Evolutionary conservation across 2,113 vertebrate genomes (phyloP).

Genomic region (Cochlearius cochlearius): DNA sequence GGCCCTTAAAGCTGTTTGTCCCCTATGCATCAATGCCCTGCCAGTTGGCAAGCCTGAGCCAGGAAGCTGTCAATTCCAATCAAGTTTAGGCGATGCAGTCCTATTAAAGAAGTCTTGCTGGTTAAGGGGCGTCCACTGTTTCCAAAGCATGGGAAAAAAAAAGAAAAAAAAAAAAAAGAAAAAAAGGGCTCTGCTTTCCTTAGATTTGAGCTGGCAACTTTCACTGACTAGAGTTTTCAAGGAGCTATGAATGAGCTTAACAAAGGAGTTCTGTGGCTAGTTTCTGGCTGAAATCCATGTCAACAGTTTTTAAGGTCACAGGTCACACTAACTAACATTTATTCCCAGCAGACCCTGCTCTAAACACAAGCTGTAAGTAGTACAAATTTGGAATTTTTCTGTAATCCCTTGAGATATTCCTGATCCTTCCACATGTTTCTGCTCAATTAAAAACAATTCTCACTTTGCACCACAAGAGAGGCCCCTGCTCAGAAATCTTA

Average conservation of each 20-base stretch:
- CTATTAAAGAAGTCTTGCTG: slow-evolving; percentile 87
- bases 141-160: slow-evolving; percentile 95
- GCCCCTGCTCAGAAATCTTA: slow-evolving; percentile 73
- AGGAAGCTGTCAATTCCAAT: slow-evolving; percentile 98
- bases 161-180: slow-evolving; percentile 38
- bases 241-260: slow-evolving; percentile 98
- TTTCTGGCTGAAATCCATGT: slow-evolving; percentile 97
- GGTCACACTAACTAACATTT: slow-evolving; percentile 99
- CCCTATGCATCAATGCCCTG: slow-evolving; percentile 79
- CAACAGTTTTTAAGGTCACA: slow-evolving; percentile 97
- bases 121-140: slow-evolving; percentile 89
- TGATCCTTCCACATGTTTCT: slow-evolving; percentile 99
- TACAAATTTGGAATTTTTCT: slow-evolving; percentile 90
- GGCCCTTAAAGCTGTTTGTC: slow-evolving; percentile 76
- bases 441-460: slow-evolving; percentile 98
- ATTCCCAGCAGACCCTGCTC: slow-evolving; percentile 98
- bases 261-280: slow-evolving; percentile 99
- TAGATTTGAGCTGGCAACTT: slow-evolving; percentile 93
- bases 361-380: slow-evolving; percentile 94
- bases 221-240: slow-evolving; percentile 89
- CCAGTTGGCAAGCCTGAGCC: slow-evolving; percentile 93
- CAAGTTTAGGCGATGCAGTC: slow-evolving; percentile 86
- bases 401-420: slow-evolving; percentile 99
- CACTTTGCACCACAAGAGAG: slow-evolving; percentile 80
- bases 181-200: slow-evolving; percentile 85